phyloP scores from a whole-genome alignment of 1,140 invertebrate species.

The Drosophila funebris region DNA sequence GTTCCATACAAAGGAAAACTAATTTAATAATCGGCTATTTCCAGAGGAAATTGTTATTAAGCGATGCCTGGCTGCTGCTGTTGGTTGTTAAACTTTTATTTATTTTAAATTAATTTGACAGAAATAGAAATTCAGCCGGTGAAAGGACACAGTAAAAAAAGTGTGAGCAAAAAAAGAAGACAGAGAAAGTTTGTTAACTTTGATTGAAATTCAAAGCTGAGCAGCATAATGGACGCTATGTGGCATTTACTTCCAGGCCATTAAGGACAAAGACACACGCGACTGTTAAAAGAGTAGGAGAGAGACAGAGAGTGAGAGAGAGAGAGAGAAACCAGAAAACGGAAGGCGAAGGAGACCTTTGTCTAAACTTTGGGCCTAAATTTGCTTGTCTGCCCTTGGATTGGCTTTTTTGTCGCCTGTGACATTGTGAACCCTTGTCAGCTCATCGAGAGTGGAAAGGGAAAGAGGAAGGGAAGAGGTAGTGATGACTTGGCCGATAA shows the following conservation, averaged over 20 bases:
- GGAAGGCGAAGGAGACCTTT: conserved; percentile 15
- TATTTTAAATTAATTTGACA: conserved; percentile 40
- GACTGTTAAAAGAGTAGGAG: background rate
- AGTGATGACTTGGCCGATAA: conserved; percentile 37
- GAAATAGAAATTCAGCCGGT: conserved; percentile 24
- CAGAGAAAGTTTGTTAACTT: conserved; percentile 30
- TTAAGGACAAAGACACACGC: conserved; percentile 51
- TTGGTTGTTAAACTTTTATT: conserved; percentile 27
- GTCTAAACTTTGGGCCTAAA: conserved; percentile 41
- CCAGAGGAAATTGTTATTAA: conserved; percentile 6
- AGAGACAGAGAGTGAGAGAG: background rate
- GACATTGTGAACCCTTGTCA: conserved; percentile 38
- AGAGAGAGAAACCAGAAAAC: background rate
- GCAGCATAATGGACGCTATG: conserved; percentile 28
- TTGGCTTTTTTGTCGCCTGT: conserved; percentile 43
- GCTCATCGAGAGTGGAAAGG: background rate
- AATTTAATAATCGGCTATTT: conserved; percentile 33
- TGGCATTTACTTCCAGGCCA: conserved; percentile 54
- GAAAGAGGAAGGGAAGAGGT: no score
- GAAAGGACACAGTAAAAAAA: conserved; percentile 1
- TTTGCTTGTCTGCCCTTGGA: conserved; percentile 29
- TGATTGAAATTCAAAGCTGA: conserved; percentile 39
- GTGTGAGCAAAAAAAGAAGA: conserved; percentile 12
- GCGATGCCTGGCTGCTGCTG: background rate
- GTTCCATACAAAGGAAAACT: conserved; percentile 3